Evolutionary conservation across 2,888 invertebrate genomes (phyloP).

Genomic region (Pherbina coryleti): DNA sequence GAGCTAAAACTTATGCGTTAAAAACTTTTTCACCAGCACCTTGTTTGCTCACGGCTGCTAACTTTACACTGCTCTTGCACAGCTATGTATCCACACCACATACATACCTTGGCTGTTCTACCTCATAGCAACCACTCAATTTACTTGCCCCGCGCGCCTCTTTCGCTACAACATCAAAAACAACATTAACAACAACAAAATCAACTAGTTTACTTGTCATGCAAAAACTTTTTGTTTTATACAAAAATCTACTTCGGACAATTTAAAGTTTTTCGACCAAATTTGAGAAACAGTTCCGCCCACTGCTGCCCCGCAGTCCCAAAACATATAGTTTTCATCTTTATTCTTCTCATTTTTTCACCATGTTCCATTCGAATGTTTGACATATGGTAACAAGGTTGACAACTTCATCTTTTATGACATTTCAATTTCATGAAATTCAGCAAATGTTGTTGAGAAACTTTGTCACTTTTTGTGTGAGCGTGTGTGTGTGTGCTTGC

Average conservation of each 20-base stretch:
- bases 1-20: slow-evolving; percentile 18
- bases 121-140: neutral
- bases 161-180: neutral
- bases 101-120: too few relatives aligned
- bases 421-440: slow-evolving; percentile 24
- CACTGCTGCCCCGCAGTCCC: neutral
- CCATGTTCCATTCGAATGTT: slow-evolving; percentile 5
- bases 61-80: neutral
- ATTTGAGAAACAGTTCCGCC: neutral
- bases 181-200: neutral
- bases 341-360: neutral
- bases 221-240: slow-evolving; percentile 54
- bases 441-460: slow-evolving; percentile 2
- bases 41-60: neutral
- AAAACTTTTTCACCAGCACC: neutral
- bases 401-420: slow-evolving; percentile 22
- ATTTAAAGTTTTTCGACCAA: slow-evolving; percentile 38
- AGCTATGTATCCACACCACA: neutral
- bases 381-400: slow-evolving; percentile 17
- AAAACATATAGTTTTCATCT: neutral
- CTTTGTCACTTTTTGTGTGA: neutral
- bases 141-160: neutral
- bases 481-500: neutral
- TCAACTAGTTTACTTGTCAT: slow-evolving; percentile 39
- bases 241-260: slow-evolving; percentile 50